Percentiles rank a stretch among this genome's conserved stretches.
Evolutionary conservation across 2,888 invertebrate species (phyloP).

Genomic region (Drosophila phalerata): DNA sequence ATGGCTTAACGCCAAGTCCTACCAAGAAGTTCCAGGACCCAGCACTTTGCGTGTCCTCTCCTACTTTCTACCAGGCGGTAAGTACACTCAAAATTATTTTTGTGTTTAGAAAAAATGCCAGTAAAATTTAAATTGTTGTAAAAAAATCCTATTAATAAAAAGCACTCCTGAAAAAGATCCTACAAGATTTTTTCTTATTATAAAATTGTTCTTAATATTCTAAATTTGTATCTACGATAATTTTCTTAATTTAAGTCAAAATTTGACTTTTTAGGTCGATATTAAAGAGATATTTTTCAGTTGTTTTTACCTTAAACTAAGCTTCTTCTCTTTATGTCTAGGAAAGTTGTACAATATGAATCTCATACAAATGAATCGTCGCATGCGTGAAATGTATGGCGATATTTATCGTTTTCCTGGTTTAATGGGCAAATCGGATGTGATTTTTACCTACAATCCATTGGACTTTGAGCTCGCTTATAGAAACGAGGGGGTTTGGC

Average conservation of each 20-base stretch:
- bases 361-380: constrained; percentile 71
- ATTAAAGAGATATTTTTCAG: too few relatives aligned
- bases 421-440: constrained; percentile 78
- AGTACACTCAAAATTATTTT: not conserved
- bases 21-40: constrained; percentile 76
- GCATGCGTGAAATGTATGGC: constrained; percentile 82
- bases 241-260: too few relatives aligned
- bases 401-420: constrained; percentile 85
- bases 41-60: constrained; percentile 60
- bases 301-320: too few relatives aligned
- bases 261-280: too few relatives aligned
- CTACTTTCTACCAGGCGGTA: constrained; percentile 81
- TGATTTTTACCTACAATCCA: constrained; percentile 86
- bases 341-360: constrained; percentile 74
- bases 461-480: constrained; percentile 86
- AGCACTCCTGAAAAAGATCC: too few relatives aligned
- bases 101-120: too few relatives aligned
- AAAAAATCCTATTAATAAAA: too few relatives aligned
- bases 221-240: too few relatives aligned
- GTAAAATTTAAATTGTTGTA: too few relatives aligned
- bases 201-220: too few relatives aligned
- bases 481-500: constrained; percentile 86
- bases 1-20: constrained; percentile 77
- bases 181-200: too few relatives aligned
- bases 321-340: not conserved